phyloP scores from a whole-genome alignment of 2,797 vertebrate species.

The Urophycis tenuis region DNA sequence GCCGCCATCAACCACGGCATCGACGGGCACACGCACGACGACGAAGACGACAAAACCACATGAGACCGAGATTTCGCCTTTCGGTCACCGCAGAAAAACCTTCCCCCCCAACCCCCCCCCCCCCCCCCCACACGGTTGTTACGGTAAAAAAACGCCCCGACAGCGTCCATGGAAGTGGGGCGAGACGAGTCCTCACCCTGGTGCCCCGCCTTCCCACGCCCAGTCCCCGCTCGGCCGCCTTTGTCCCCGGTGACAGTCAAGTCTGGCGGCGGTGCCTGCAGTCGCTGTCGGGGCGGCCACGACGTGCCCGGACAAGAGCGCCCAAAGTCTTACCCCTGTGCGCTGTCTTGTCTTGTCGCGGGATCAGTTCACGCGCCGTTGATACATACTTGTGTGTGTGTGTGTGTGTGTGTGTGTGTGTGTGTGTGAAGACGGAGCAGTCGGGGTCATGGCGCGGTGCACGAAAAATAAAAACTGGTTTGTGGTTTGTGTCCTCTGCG shows the following conservation, averaged over 20 bases:
- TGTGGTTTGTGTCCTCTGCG: slow-evolving; percentile 14
- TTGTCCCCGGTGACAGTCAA: slow-evolving; percentile 4
- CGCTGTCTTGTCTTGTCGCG: slow-evolving; percentile 36
- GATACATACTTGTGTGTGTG: slow-evolving; percentile 40
- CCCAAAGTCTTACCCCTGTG: slow-evolving; percentile 17
- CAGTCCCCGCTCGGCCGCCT: slow-evolving; percentile 11
- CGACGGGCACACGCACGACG: too few relatives aligned
- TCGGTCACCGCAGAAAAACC: too few relatives aligned
- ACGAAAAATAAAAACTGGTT: slow-evolving; percentile 4
- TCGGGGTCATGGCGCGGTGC: slow-evolving; percentile 32
- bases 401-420: slow-evolving; percentile 24
- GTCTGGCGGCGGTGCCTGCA: too few relatives aligned
- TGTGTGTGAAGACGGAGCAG: slow-evolving; percentile 15
- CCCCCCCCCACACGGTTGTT: too few relatives aligned
- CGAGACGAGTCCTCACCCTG: too few relatives aligned
- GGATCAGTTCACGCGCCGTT: slow-evolving; percentile 26
- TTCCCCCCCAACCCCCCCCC: too few relatives aligned
- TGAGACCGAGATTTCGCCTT: too few relatives aligned
- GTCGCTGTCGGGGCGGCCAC: slow-evolving; percentile 9
- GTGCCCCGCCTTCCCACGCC: too few relatives aligned
- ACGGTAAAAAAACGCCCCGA: too few relatives aligned
- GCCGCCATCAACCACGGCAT: too few relatives aligned
- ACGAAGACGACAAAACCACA: too few relatives aligned
- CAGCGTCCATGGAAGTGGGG: too few relatives aligned
- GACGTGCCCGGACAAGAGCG: slow-evolving; percentile 52